Percentiles rank a stretch among this genome's conserved stretches.
Evolutionary conservation across 1,140 invertebrate genomes (phyloP).

Genomic region (Achatina immaculata): DNA sequence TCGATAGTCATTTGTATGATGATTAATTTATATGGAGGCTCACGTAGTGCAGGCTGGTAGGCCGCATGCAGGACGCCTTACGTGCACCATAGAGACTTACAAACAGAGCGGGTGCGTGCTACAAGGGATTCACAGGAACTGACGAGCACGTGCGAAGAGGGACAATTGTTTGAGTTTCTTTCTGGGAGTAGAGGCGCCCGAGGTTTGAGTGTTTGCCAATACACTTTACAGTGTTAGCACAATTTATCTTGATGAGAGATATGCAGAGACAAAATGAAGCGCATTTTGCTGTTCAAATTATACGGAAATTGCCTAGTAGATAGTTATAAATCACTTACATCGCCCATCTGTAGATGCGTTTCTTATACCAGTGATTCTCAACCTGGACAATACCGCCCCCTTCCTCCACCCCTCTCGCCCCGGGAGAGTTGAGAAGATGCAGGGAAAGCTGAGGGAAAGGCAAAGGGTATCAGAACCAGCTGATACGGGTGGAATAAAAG

Average conservation of each 20-base stretch:
- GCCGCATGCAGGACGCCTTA: background rate
- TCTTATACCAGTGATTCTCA: too few relatives aligned
- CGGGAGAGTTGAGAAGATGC: too few relatives aligned
- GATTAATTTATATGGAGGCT: slow-evolving; percentile 4
- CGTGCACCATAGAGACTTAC: background rate
- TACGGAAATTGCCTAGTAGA: too few relatives aligned
- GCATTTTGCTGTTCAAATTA: too few relatives aligned
- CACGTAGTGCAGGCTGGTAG: background rate
- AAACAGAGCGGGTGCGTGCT: background rate
- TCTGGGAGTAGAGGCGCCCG: background rate
- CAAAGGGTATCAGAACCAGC: too few relatives aligned
- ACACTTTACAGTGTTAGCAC: background rate
- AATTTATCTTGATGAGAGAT: background rate
- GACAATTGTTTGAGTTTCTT: background rate
- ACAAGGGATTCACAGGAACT: background rate
- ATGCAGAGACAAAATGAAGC: too few relatives aligned
- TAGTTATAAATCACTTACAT: too few relatives aligned
- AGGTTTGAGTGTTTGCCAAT: background rate
- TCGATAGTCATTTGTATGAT: slow-evolving; percentile 12
- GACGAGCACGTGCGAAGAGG: background rate
- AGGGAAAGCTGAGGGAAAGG: too few relatives aligned
- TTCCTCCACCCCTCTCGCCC: too few relatives aligned
- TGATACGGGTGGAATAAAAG: too few relatives aligned
- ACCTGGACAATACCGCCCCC: too few relatives aligned
- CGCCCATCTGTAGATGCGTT: too few relatives aligned